phyloP scores from a whole-genome alignment of 2,113 vertebrate genomes.

The Dipodomys ordii region DNA sequence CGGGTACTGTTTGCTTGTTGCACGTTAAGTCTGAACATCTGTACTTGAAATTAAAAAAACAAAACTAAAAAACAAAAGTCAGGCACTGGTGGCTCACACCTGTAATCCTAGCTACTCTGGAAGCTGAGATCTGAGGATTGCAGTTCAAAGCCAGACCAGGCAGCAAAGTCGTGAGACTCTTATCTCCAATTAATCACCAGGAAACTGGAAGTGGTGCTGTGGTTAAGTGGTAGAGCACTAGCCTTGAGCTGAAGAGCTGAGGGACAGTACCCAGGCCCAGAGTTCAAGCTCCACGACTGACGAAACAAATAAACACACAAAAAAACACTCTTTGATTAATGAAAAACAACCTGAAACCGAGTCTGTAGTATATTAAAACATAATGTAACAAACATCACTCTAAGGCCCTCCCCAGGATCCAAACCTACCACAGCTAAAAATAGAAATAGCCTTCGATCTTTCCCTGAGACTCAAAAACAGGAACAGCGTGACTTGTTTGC shows the following conservation, averaged over 20 bases:
- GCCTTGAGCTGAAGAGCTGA: too few species aligned
- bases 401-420: conserved; percentile 49
- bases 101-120: too few species aligned
- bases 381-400: conserved; percentile 43
- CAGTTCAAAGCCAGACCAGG: too few species aligned
- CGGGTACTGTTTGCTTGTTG: background rate
- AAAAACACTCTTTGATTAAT: conserved; percentile 42
- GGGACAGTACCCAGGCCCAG: too few species aligned
- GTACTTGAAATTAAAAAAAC: background rate
- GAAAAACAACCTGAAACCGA: conserved; percentile 68
- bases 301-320: too few species aligned
- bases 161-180: too few species aligned
- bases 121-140: too few species aligned
- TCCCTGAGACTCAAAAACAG: conserved; percentile 68
- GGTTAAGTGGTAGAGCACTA: too few species aligned
- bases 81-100: too few species aligned
- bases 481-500: conserved; percentile 65
- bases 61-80: background rate
- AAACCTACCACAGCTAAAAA: conserved; percentile 72
- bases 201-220: too few species aligned
- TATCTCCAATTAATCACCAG: too few species aligned
- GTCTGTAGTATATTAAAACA: conserved; percentile 55
- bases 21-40: conserved; percentile 53
- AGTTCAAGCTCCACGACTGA: too few species aligned
- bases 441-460: conserved; percentile 68